Percentiles rank a stretch among this genome's conserved stretches.
phyloP scores from a whole-genome alignment of 2,888 invertebrate genomes.

The Lamproptera curius region DNA sequence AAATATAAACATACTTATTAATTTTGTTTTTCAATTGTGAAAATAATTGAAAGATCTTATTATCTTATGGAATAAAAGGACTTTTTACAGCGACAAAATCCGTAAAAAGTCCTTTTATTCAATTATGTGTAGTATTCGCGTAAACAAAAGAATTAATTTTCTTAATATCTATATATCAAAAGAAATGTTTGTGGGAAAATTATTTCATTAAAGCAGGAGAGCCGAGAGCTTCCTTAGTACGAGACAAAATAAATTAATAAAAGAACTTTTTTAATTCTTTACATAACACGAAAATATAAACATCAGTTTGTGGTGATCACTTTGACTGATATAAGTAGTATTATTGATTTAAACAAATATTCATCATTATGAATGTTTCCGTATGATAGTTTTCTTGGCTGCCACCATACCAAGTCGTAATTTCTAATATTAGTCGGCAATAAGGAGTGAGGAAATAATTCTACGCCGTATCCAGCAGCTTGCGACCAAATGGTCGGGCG shows the following conservation, averaged over 20 bases:
- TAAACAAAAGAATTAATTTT: no score
- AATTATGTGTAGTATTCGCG: no score
- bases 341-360: neutral
- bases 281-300: neutral
- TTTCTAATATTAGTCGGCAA: conserved; percentile 36
- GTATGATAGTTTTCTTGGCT: conserved; percentile 17
- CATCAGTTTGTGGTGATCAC: neutral
- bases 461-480: conserved; percentile 31
- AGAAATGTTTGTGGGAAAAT: no score
- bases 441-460: conserved; percentile 37
- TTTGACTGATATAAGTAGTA: neutral
- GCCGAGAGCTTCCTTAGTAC: no score
- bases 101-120: no score
- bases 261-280: neutral
- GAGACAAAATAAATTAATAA: neutral
- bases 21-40: no score
- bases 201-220: no score
- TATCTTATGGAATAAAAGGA: no score
- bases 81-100: no score
- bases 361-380: conserved; percentile 1
- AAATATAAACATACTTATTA: no score
- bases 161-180: no score
- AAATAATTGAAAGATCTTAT: no score
- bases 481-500: conserved; percentile 8
- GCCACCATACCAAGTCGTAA: conserved; percentile 32